Evolutionary conservation across 2,888 invertebrate species (phyloP), one percentile per base, ranked within the genome.

Genomic region (Melieria picta): DNA sequence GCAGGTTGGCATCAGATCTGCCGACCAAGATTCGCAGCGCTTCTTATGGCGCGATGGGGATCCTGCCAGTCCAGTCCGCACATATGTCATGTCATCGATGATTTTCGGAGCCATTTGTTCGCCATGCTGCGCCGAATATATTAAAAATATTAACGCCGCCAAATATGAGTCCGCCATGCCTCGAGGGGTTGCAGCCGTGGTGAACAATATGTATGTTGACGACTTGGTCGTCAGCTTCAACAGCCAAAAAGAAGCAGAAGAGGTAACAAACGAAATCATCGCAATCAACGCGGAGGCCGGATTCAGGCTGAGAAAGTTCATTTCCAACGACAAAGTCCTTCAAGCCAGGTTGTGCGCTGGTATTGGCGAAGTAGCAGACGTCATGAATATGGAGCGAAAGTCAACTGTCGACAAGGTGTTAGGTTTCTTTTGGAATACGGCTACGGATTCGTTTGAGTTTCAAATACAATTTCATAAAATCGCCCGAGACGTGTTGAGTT

Each of bases 1-100:
- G 5, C 82, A 80, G 52, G 71, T 84, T 0, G 75, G 75, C 9
- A 79, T 84, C 3, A 16, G 64, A 0, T 61, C 72, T 9, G 76
- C 76, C 11, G 83, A 84, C 68, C 79, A 79, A 55, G 62, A 76
- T 52, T 63, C 79, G 0, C 80, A 63, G 6, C 63, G 48, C 5
- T 63, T 63, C n/a, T 30, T 63, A 10, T 81, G 71, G 48, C 65
- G 80, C 10, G 56, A 45, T 56, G 45, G 55, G 5, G 11, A 69
- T 11, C 46, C 56, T 47, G 56, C 61, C 46, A 60, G 61, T 52
- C 47, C 65, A 30, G n/a, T 63, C 4, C 50, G 30, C 9, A 11
- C 9, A 4, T 63, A 48, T n/a, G 16, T 9, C 30, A 50, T 61
- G 60, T 13, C 46, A 4, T 45, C 60, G 4, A 75, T 79, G 77